These are phyloP conservation scores for Lethrus apterus DNA, from an alignment of 1,140 invertebrate species.

Conservation along the genomic window DNA sequence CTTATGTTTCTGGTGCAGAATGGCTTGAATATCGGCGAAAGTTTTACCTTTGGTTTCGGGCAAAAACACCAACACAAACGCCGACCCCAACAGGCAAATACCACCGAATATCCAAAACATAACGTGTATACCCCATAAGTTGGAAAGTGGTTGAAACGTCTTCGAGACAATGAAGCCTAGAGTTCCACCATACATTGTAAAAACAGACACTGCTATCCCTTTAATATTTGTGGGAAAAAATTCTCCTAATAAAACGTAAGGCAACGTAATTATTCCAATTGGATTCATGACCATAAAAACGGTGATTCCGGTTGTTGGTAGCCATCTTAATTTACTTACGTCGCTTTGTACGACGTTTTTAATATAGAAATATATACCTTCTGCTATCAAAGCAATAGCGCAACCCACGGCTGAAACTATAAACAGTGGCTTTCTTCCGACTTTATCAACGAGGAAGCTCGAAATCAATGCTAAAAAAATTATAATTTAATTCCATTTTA, in stretches of 20 bases:
- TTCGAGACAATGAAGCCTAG: slow-evolving; percentile 65
- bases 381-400: slow-evolving; percentile 45
- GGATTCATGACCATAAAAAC: slow-evolving; percentile 60
- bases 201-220: slow-evolving; percentile 58
- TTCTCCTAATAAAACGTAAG: slow-evolving; percentile 63
- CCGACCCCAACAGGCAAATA: slow-evolving; percentile 47
- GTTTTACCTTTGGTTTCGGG: slow-evolving; percentile 83
- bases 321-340: slow-evolving; percentile 43
- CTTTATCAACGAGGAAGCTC: slow-evolving; percentile 54
- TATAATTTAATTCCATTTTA: neutral
- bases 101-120: slow-evolving; percentile 50
- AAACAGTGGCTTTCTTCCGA: slow-evolving; percentile 62
- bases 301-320: slow-evolving; percentile 57
- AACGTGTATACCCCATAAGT: slow-evolving; percentile 47
- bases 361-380: slow-evolving; percentile 54
- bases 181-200: slow-evolving; percentile 57
- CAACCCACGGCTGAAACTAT: slow-evolving; percentile 50
- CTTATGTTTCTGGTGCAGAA: too few relatives aligned
- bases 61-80: slow-evolving; percentile 54
- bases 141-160: slow-evolving; percentile 52
- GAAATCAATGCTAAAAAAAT: slow-evolving; percentile 50
- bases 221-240: slow-evolving; percentile 63
- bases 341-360: slow-evolving; percentile 35
- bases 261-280: slow-evolving; percentile 61
- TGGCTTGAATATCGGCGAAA: too few relatives aligned